These are phyloP conservation scores for Sebastes steindachneri DNA, from an alignment of 2,797 vertebrate genomes.

Conservation along the genomic window DNA sequence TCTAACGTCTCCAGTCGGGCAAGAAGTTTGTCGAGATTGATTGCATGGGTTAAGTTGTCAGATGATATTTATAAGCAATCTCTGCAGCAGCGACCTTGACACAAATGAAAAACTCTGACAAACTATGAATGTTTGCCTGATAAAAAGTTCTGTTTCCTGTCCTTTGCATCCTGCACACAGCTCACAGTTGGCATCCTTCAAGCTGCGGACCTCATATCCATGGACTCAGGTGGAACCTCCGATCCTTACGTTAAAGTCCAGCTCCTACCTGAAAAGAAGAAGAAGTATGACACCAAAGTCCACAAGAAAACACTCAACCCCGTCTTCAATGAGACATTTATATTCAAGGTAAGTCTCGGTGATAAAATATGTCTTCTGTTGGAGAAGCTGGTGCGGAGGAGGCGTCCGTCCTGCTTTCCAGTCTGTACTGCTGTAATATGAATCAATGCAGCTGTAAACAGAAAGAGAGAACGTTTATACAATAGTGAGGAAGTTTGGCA, in stretches of 20 bases:
- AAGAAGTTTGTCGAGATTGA: constrained; percentile 26
- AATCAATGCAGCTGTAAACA: background rate
- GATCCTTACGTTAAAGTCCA: constrained; percentile 96
- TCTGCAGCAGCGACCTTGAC: constrained; percentile 24
- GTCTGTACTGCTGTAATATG: background rate
- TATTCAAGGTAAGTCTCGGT: constrained; percentile 89
- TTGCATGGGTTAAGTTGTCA: constrained; percentile 24
- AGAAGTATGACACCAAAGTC: constrained; percentile 98
- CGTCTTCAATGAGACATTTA: constrained; percentile 96
- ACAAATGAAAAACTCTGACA: background rate
- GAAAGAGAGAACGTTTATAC: background rate
- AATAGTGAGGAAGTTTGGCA: background rate
- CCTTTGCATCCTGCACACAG: constrained; percentile 68
- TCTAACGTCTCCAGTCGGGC: background rate
- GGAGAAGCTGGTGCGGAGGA: background rate
- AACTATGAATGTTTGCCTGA: background rate
- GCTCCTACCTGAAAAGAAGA: constrained; percentile 97
- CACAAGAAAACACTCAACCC: constrained; percentile 98
- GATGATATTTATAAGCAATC: constrained; percentile 20
- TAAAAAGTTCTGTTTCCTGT: background rate
- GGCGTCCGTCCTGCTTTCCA: background rate
- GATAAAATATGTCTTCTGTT: background rate
- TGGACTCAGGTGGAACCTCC: constrained; percentile 97
- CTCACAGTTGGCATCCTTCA: constrained; percentile 96
- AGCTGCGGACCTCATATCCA: constrained; percentile 95